Evolutionary conservation across 1,140 invertebrate species (phyloP), one percentile per base, ranked within the genome.

Genomic region (Formica selysi): DNA sequence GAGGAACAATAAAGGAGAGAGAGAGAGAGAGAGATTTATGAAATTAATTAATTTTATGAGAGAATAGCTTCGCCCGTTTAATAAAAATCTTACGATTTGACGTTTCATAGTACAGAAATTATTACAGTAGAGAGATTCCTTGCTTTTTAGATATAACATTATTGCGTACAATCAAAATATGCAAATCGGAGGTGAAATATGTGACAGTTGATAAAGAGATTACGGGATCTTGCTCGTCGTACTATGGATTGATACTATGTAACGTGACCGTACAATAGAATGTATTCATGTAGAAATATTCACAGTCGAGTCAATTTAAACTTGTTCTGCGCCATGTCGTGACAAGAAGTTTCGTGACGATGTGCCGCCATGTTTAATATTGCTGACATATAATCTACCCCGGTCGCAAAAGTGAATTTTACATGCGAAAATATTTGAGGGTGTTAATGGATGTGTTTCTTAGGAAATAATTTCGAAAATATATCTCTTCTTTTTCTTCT

Each of bases 291-390:
- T 71, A 54, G 38, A 81, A 81, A 71, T 61, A 59, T 71, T 71
- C 48, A 32, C 13, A 11, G 36, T 59, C 38, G 13, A 54, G 67
- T 73, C 54, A 48, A 32, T 73, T 81, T 73, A 83, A 83, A 73
- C 79, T 83, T 73, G 26, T 61, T 48, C 38, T n/a, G 13, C 32
- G 38, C 16, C 8, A 48, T 74, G 13, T 22, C 67, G 68, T 48
- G 38, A 73, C 68, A 38, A 83, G 41, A 83, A 83, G 38, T 73
- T 83, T 83, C 26, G 26, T 36, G 26, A 73, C 79, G 29, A 73
- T 19, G 36, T 22, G 26, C 26, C 54, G 51, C 41, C 19, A 29
- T 44, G 29, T 48, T 83, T 61, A 74, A 74, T 61, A 26, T 11
- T 29, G 19, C 48, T 16, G 16, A 22, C 11, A 57, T 57, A 8